Evolutionary conservation across 2,113 vertebrate species (phyloP).

Genomic region (Vanacampus margaritifer): DNA sequence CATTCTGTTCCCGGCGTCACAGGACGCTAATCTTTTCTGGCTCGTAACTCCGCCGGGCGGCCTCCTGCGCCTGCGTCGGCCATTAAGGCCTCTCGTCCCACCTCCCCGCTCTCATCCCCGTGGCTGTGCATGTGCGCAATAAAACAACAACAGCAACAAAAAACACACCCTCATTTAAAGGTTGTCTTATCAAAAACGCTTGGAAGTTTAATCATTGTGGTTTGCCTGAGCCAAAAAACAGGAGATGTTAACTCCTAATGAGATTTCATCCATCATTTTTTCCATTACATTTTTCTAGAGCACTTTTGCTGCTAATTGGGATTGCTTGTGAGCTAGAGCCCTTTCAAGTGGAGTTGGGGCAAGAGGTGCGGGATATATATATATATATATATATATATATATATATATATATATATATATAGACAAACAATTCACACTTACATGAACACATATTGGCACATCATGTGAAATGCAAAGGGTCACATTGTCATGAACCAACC

Average conservation of each 20-base stretch:
- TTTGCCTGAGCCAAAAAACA: neutral
- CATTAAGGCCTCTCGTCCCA: constrained; percentile 32
- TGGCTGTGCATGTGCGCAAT: constrained; percentile 36
- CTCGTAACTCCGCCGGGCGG: constrained; percentile 66
- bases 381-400: too few relatives aligned
- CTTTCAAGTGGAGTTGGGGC: too few relatives aligned
- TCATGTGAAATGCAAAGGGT: too few relatives aligned
- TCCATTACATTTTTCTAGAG: neutral
- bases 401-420: too few relatives aligned
- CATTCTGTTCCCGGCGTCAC: constrained; percentile 68
- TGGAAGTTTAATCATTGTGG: constrained; percentile 1
- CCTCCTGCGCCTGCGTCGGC: constrained; percentile 35
- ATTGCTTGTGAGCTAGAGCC: neutral
- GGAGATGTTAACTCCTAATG: neutral
- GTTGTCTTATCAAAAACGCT: constrained; percentile 7
- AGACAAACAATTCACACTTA: too few relatives aligned
- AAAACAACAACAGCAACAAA: neutral
- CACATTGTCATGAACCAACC: too few relatives aligned
- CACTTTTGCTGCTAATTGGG: neutral
- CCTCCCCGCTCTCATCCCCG: constrained; percentile 22
- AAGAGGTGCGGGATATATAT: too few relatives aligned
- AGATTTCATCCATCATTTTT: neutral
- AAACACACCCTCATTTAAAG: constrained; percentile 7
- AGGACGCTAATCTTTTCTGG: constrained; percentile 77
- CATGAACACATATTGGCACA: too few relatives aligned